Base-by-base conservation (phyloP, 2,888 invertebrate genomes). In the Drosophila prostipennis region DNA sequence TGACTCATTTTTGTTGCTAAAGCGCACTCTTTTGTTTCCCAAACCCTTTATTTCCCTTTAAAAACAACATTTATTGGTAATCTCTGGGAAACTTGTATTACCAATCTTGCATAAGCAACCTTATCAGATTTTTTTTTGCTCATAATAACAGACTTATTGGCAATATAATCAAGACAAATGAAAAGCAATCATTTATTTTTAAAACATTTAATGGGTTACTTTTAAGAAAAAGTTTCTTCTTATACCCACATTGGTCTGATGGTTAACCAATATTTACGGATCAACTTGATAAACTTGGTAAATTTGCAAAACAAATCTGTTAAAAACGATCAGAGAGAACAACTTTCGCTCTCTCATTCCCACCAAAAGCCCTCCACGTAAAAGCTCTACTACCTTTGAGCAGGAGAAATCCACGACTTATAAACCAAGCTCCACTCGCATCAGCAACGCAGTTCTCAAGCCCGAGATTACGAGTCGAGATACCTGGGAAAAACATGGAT, bases 381-480 rank as follows among this genome's bases (percentile, higher is more conserved):
- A 51, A 68, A 67, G 65, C 53, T 55, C 11, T 13, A 14, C n/a
- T 16, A 16, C 13, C 34, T 19, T 57, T 51, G 5, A 10, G 6
- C 2, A 14, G 29, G 36, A 16, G 43, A 45, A 43, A 43, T 70
- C 42, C 2, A 2, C 11, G 10, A 34, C 8, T 8, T 29, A n/a
- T 42, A 40, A 40, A 11, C 48, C n/a, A n/a, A 72, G 45, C 32
- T 51, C 6, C 7, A 0, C 29, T 29, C 29, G 43, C 34, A 26
- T 70, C 42, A 70, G 64, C 69, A 69, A 5, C 32, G 23, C 32
- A 16, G 37, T 23, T 39, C 23, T 1, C 11, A 45, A 10, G 32
- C 23, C 23, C 23, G 55, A 32, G 37, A 1, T 7, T 37, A 37
- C 43, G 26, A 55, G 43, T 64, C 23, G 7, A 6, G 29, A 34